Evolutionary conservation across 35 echinoderm and acorn worm species (phyloP).

Genomic region (Anneissia japonica): DNA sequence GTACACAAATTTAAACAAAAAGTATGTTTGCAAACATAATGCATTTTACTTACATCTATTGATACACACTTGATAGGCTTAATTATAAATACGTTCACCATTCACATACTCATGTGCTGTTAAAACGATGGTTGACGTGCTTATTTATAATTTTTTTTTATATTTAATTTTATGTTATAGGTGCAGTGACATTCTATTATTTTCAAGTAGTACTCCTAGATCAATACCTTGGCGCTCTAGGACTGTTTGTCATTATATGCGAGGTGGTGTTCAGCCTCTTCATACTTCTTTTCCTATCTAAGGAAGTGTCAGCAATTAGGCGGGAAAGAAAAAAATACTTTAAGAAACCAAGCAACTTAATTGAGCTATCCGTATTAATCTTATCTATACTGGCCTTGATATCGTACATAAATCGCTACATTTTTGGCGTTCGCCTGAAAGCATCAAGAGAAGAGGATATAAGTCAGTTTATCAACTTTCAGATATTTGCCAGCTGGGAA

Average conservation of each 20-base stretch:
- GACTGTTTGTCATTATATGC: constrained; percentile 56
- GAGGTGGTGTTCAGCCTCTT: constrained; percentile 60
- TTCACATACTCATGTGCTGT: too few species aligned
- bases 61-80: too few species aligned
- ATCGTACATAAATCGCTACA: background rate
- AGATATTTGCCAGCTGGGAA: background rate
- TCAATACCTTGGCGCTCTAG: constrained; percentile 74
- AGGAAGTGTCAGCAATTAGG: constrained; percentile 43
- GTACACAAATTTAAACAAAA: too few species aligned
- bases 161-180: too few species aligned
- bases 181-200: constrained; percentile 44
- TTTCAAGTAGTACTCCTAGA: constrained; percentile 69
- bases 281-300: constrained; percentile 35
- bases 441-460: background rate
- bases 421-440: background rate
- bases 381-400: background rate
- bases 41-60: too few species aligned
- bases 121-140: too few species aligned
- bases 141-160: too few species aligned
- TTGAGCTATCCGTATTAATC: background rate
- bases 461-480: background rate
- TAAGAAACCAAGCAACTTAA: constrained; percentile 21
- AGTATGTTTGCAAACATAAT: too few species aligned
- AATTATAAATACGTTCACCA: too few species aligned
- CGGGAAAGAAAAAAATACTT: constrained; percentile 67